Evolutionary conservation across 2,113 vertebrate genomes (phyloP), one percentile per base, ranked within the genome.

Genomic region (Pluvialis apricaria): DNA sequence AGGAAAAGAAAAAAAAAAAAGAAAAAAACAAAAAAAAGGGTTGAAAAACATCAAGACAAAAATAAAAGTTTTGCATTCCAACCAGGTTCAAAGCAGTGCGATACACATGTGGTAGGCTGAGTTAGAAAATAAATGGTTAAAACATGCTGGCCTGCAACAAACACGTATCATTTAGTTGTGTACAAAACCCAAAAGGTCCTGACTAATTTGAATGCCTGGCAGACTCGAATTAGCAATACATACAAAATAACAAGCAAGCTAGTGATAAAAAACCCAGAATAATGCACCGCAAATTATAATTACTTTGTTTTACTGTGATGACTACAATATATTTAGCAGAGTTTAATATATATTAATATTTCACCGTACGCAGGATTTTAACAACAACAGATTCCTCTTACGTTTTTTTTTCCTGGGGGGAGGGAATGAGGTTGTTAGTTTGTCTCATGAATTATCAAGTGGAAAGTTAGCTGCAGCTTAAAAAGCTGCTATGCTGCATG

Each of bases 381-480:
- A 70, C 77, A 77, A 62, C 31, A 87, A 66, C 28, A 70, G 19
- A 82, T 76, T 84, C 88, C 49, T 79, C 55, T 62, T 17, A 12
- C 2, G 13, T 2, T 65, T 47, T 45, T 6, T n/a, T 36, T 29
- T 29, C 32, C 6, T 0, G 5, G 9, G 25, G 34, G 58, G 5
- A 51, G 40, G 49, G 58, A 89, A 90, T 9, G 44, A 73, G 29
- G 31, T 34, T 68, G 62, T 51, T 92, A 80, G 72, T 38, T 80
- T 91, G 38, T 54, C 69, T 40, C 84, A 76, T 1, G 10, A 94
- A 95, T 95, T 96, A 89, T 31, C 92, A 86, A 95, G 58, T 28
- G 66, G 73, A 64, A 94, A 62, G 62, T 73, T 62, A 94, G 62
- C 62, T 85, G 83, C 89, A 87, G 66, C 40, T 94, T 85, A 87